Evolutionary conservation across 2,888 invertebrate genomes (phyloP).

Genomic region (Drosophila multiciliata): DNA sequence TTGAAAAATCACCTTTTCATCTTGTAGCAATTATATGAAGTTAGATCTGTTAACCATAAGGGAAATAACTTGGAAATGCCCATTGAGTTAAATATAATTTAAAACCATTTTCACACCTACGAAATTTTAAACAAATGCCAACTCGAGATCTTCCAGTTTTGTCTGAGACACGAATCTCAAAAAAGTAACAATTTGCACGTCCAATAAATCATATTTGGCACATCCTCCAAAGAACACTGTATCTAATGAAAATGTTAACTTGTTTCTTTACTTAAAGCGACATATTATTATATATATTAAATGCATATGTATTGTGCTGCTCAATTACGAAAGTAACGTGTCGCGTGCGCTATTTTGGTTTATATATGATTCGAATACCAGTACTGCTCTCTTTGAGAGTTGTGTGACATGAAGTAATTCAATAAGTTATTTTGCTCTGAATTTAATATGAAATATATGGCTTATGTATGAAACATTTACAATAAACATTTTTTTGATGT

Average conservation of each 20-base stretch:
- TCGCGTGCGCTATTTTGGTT: slow-evolving; percentile 16
- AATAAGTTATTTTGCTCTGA: slow-evolving; percentile 50
- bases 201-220: neutral
- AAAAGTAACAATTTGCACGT: neutral
- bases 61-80: neutral
- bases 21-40: neutral
- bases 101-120: neutral
- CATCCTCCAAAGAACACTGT: neutral
- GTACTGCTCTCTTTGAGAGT: slow-evolving; percentile 14
- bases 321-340: slow-evolving; percentile 47
- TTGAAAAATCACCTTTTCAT: slow-evolving; percentile 1
- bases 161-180: slow-evolving; percentile 3
- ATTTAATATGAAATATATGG: slow-evolving; percentile 60
- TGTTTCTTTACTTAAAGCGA: slow-evolving; percentile 43
- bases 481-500: slow-evolving; percentile 53
- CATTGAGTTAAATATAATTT: neutral
- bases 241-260: slow-evolving; percentile 12
- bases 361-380: slow-evolving; percentile 24
- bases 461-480: slow-evolving; percentile 62
- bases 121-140: slow-evolving; percentile 1
- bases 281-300: slow-evolving; percentile 16
- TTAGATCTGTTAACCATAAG: neutral
- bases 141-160: neutral
- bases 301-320: slow-evolving; percentile 49
- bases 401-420: slow-evolving; percentile 24